Evolutionary conservation across 2,888 invertebrate genomes (phyloP), one percentile per base, ranked within the genome.

Genomic region (Ectobius pallidus): DNA sequence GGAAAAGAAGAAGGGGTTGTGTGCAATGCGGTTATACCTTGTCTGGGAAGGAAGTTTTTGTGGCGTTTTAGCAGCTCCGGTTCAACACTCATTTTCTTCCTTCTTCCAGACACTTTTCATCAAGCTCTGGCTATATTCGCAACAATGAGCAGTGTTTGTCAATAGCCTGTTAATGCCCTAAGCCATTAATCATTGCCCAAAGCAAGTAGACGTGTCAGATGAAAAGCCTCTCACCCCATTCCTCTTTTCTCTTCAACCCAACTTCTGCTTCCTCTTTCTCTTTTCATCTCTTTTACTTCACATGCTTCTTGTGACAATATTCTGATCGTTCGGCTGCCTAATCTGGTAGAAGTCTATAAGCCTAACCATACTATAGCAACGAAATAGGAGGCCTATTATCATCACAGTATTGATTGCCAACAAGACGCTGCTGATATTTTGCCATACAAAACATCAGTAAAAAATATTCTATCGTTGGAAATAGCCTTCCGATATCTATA

Each of bases 101-200:
- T 55, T 27, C 55, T 55, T 61, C 39, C 63, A 63, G 63, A 63
- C 20, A 22, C 63, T 39, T 63, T 65, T 71, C 63, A 67, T 39
- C 63, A 63, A 27, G 32, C 49, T 46, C 65, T 42, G 70, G 18
- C 69, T 52, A 16, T 69, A 18, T 46, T 42, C n/a, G 18, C 67
- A 69, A 75, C 75, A 75, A 75, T 75, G 80, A 79, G 80, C 80
- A 80, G 80, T 81, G 83, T 82, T 83, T 83, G 83, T 83, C 83
- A 83, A 83, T 83, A 81, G 83, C 79, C 81, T 80, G 83, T 83
- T 83, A 83, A 83, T 83, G 83, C 81, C 79, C 81, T 83, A 81
- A 82, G 82, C 82, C 83, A 83, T 83, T 83, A 83, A 83, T 83
- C 83, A 83, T 83, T 82, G 81, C 80, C 67, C 30, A 42, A 73